Conservation (phyloP, 2,113 vertebrate genomes). For the Montifringilla adamsi region DNA sequence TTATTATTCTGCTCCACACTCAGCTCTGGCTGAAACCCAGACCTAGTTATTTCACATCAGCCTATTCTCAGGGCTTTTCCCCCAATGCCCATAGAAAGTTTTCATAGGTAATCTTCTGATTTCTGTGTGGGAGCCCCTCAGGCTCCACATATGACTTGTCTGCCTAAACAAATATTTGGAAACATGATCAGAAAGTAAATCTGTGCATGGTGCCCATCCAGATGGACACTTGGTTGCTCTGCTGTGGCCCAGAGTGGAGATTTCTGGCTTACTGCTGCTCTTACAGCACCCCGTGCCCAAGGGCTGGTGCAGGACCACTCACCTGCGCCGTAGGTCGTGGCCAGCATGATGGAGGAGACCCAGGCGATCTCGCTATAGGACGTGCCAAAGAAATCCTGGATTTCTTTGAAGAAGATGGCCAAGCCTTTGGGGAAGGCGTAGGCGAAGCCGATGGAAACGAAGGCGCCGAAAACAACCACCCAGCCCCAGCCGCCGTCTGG, state of each 20-base stretch:
- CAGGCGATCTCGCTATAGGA: conserved; percentile 78
- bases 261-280: background rate
- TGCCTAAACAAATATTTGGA: background rate
- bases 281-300: fast-evolving
- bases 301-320: conserved; percentile 40
- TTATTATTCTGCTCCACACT: background rate
- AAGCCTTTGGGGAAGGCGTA: conserved; percentile 82
- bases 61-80: background rate
- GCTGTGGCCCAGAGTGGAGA: fast-evolving
- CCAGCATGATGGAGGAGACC: conserved; percentile 82
- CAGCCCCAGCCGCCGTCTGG: conserved; percentile 82
- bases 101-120: background rate
- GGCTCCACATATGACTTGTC: background rate
- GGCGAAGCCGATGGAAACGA: conserved; percentile 81
- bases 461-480: conserved; percentile 76
- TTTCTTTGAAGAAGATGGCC: conserved; percentile 82
- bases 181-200: background rate
- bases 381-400: conserved; percentile 78
- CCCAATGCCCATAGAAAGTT: background rate
- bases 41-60: background rate
- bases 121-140: background rate
- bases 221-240: background rate
- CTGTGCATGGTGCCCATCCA: fast-evolving
- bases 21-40: background rate
- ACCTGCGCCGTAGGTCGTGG: conserved; percentile 80